Evolutionary conservation across 2,797 vertebrate genomes (phyloP).

Genomic region (Eleutherodactylus coqui): DNA sequence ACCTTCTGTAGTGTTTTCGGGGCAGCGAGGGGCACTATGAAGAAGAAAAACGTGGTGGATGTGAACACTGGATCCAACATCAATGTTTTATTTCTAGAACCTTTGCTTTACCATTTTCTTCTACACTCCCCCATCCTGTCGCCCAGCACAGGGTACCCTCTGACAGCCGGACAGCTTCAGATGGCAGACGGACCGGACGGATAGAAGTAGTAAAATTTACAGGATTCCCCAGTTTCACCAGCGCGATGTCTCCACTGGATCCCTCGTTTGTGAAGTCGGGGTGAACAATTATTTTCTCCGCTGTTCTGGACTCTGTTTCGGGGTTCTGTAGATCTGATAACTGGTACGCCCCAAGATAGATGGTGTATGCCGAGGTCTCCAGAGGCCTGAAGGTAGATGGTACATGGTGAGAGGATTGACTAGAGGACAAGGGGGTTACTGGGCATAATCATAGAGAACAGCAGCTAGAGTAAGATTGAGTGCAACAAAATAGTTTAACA

Average conservation of each 20-base stretch:
- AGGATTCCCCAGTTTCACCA: constrained; percentile 65
- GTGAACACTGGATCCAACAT: not conserved
- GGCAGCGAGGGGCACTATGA: not conserved
- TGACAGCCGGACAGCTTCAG: constrained; percentile 59
- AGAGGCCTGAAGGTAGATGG: constrained; percentile 51
- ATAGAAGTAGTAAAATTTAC: constrained; percentile 66
- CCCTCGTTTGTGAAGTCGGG: constrained; percentile 64
- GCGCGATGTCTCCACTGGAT: constrained; percentile 68
- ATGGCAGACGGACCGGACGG: constrained; percentile 72
- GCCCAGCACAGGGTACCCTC: constrained; percentile 68
- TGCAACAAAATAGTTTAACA: not conserved
- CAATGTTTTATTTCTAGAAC: not conserved
- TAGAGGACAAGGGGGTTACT: not conserved
- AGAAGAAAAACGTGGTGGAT: not conserved
- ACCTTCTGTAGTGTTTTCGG: constrained; percentile 14
- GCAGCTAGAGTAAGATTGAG: not conserved
- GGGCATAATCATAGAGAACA: not conserved
- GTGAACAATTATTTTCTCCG: constrained; percentile 65
- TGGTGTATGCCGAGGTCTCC: constrained; percentile 56
- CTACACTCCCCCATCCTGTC: constrained; percentile 70
- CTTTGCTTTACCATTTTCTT: not conserved
- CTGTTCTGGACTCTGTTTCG: constrained; percentile 54
- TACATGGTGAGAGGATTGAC: not conserved
- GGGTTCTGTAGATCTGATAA: constrained; percentile 61
- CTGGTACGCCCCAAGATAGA: constrained; percentile 69